Evolutionary conservation across 2,797 vertebrate genomes (phyloP), one percentile per base, ranked within the genome.

Genomic region (Harpagifer antarcticus): DNA sequence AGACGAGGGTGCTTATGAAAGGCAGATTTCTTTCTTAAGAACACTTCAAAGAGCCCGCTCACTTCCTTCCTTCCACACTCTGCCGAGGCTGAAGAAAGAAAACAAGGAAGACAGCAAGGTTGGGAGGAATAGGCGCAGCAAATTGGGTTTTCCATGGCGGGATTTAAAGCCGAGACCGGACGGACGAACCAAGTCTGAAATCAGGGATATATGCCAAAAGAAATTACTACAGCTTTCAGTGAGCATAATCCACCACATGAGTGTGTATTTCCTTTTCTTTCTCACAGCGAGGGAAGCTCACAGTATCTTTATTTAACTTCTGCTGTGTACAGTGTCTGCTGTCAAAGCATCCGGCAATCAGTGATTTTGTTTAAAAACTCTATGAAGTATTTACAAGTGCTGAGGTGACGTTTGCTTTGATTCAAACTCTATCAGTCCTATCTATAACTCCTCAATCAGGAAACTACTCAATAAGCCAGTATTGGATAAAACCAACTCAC

Each of bases 161-260:
- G 74, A 88, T 92, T 87, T 90, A 78, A 86, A 86, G 88, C 90
- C 83, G 86, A 77, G 83, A 83, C 84, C 37, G 69, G 89, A 90
- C 72, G 58, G 88, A 90, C 72, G 58, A 85, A 91, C 72, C 72
- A 83, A 86, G 82, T 92, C 86, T 85, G 79, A 92, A 91, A 89
- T 81, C 85, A 78, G 78, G 85, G 84, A 92, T 92, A 91, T 87
- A 84, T 86, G 93, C 91, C 93, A 93, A 85, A 90, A 92, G 57
- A 92, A 92, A 93, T 93, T 89, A 94, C 78, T 80, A 70, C 82
- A 88, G 90, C 87, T 82, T 84, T 88, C 91, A 89, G 57, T 76
- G 83, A 86, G 71, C 57, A 37, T 92, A 93, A 94, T 94, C 89
- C 90, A 73, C 49, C 62, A 79, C 81, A 86, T 84, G 54, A 68